Conservation (phyloP, 2,113 vertebrate genomes). For the Tachuris rubrigastra region DNA sequence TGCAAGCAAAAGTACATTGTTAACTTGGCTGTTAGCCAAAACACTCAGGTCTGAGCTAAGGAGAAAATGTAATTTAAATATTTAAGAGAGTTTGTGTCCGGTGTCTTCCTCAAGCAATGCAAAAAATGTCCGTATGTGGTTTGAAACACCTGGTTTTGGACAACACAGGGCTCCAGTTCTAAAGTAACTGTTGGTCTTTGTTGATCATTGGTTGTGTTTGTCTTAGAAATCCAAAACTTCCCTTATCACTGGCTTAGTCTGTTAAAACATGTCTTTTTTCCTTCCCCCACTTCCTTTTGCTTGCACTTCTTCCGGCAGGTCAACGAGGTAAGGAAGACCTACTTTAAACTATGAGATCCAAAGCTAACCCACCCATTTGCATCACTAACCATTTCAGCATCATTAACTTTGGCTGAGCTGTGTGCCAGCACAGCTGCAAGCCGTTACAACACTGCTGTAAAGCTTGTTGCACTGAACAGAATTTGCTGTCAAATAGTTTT, state of each 20-base stretch:
- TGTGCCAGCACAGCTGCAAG: conserved; percentile 13
- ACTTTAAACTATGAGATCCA: conserved; percentile 65
- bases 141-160: background rate
- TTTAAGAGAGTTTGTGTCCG: background rate
- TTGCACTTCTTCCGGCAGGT: conserved; percentile 91
- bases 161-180: background rate
- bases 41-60: background rate
- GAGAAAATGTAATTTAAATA: background rate
- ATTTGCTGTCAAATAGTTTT: background rate
- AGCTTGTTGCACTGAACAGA: conserved; percentile 41
- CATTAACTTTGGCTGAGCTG: conserved; percentile 57
- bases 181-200: background rate
- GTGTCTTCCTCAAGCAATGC: background rate
- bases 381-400: conserved; percentile 71
- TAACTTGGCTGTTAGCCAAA: background rate
- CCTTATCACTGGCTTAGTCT: conserved; percentile 73
- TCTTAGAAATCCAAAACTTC: conserved; percentile 71
- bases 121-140: background rate
- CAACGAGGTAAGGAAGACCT: conserved; percentile 93
- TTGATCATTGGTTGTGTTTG: conserved; percentile 43
- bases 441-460: background rate
- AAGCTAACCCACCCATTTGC: conserved; percentile 76
- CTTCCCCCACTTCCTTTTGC: conserved; percentile 77
- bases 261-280: conserved; percentile 84
- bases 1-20: background rate